Evolutionary conservation across 2,113 vertebrate genomes (phyloP).

Genomic region (Cebidichthys violaceus): DNA sequence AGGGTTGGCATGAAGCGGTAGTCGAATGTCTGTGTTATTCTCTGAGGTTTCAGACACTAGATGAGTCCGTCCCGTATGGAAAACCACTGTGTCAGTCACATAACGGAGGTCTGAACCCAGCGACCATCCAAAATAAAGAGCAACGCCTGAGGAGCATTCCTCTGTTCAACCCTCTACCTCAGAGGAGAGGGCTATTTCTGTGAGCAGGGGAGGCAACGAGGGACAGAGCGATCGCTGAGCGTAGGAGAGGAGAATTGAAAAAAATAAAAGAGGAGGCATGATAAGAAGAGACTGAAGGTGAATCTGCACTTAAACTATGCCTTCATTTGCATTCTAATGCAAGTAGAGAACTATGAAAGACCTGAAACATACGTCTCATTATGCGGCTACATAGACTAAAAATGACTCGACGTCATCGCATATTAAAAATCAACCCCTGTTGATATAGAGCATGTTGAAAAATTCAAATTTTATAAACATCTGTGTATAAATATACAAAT

Average conservation of each 20-base stretch:
- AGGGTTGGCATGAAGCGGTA: conserved; percentile 11
- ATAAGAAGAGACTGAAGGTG: conserved; percentile 31
- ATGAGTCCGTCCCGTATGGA: conserved; percentile 40
- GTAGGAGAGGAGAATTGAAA: conserved; percentile 45
- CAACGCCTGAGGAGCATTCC: conserved; percentile 52
- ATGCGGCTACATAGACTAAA: background rate
- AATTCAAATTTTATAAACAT: background rate
- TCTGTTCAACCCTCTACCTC: conserved; percentile 44
- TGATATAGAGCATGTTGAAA: background rate
- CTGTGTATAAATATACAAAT: conserved; percentile 9
- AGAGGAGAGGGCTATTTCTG: conserved; percentile 63
- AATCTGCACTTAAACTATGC: conserved; percentile 28
- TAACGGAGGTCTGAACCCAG: conserved; percentile 44
- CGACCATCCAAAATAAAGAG: conserved; percentile 54
- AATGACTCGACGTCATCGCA: background rate
- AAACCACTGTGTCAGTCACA: conserved; percentile 52
- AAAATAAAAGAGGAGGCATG: conserved; percentile 12
- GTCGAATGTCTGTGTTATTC: conserved; percentile 20
- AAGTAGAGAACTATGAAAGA: background rate
- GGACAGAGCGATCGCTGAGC: conserved; percentile 25
- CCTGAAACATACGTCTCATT: background rate
- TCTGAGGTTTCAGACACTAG: conserved; percentile 45
- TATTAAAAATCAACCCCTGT: background rate
- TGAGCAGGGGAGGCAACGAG: conserved; percentile 56
- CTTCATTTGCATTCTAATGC: conserved; percentile 13